Evolutionary conservation across 2,113 vertebrate species (phyloP), one percentile per base, ranked within the genome.

Genomic region (Datnioides undecimradiatus): DNA sequence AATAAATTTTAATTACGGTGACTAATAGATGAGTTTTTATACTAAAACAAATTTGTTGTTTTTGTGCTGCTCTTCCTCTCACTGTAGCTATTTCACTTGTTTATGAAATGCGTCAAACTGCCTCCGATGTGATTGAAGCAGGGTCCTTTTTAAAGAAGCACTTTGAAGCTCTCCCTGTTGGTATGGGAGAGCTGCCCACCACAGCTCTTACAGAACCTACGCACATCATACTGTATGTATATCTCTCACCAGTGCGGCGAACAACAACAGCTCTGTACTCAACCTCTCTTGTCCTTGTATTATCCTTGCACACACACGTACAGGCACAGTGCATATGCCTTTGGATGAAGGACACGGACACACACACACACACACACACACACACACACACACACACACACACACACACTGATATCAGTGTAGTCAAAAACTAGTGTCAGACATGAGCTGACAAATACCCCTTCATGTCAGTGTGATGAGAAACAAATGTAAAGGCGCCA

Each of bases 91-190:
- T 34, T 66, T 80, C 70, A 33, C 46, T 76, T 57, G 46, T 69
- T 76, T 40, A 46, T 59, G 17, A 71, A 86, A 79, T 76, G 77
- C 55, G n/a, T 83, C 78, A 69, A 78, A 76, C 83, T 83, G 76
- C 84, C 76, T 86, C 75, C 70, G 41, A 41, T 69, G 55, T 68
- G 59, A 86, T 21, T 84, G 80, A 81, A 86, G 85, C 59, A 1
- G 48, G 76, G 66, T 71, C 77, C 41, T 80, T 84, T 86, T 74
- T 80, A 85, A 49, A 82, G 73, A 48, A 73, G 77, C 72, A 51
- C 82, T 87, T 85, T 90, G 79, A 89, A 87, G 86, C 84, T 38
- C 83, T 86, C 66, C 55, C 74, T 65, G 66, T 63, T 77, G 77
- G 75, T 76, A 57, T 83, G 64, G 45, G 49, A 68, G 74, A 67